phyloP scores from a whole-genome alignment of 2,797 vertebrate genomes.

The Vespertilio murinus region DNA sequence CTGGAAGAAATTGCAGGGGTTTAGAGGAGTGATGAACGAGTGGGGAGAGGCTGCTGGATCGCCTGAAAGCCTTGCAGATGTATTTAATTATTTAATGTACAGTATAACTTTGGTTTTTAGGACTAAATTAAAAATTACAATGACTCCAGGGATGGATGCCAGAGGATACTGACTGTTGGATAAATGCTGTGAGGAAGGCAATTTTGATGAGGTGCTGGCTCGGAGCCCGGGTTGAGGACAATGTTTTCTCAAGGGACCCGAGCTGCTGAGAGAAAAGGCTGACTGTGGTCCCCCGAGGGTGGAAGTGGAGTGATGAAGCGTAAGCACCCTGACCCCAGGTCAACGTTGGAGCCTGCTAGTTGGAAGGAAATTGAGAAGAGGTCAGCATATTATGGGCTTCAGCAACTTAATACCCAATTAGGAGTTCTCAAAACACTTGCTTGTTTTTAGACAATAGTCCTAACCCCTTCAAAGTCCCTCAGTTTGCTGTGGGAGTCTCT shows the following conservation, averaged over 20 bases:
- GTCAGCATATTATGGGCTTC: not conserved
- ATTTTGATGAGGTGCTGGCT: not conserved
- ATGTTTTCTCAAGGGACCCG: not conserved
- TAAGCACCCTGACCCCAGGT: not conserved
- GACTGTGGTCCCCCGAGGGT: not conserved
- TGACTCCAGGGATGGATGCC: not conserved
- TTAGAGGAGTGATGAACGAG: not conserved
- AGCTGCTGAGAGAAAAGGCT: not conserved
- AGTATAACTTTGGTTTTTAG: not conserved
- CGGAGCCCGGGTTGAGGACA: not conserved
- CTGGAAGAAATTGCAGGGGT: not conserved
- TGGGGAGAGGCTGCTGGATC: not conserved
- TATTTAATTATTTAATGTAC: not conserved
- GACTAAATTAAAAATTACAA: constrained; percentile 1
- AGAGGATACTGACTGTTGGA: not conserved
- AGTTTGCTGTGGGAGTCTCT: not conserved
- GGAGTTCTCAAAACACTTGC: not conserved
- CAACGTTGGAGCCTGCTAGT: not conserved
- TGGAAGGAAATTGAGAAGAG: not conserved
- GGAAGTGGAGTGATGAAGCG: not conserved
- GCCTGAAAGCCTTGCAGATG: not conserved
- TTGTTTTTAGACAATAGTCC: not conserved
- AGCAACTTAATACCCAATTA: not conserved
- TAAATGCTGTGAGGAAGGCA: not conserved
- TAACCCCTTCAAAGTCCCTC: not conserved